These are phyloP conservation scores for Chesias legatella DNA, from an alignment of 2,888 invertebrate species.

Conservation along the genomic window DNA sequence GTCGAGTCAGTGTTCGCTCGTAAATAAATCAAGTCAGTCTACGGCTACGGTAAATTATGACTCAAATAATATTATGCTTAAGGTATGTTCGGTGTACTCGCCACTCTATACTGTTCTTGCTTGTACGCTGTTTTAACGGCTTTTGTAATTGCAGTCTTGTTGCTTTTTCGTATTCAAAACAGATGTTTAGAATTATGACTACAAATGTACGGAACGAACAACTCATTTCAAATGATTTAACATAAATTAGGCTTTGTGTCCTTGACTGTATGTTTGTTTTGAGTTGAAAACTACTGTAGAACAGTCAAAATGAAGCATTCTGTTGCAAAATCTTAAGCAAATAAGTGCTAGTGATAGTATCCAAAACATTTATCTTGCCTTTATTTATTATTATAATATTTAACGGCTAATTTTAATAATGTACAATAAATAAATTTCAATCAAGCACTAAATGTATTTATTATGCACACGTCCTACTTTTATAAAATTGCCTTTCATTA, in stretches of 20 bases:
- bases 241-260: conserved; percentile 1
- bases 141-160: conserved; percentile 37
- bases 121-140: conserved; percentile 24
- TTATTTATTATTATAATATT: too few species aligned
- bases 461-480: too few species aligned
- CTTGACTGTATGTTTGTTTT: neutral
- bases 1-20: conserved; percentile 60
- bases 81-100: conserved; percentile 39
- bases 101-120: conserved; percentile 24
- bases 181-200: conserved; percentile 13
- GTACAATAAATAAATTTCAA: too few species aligned
- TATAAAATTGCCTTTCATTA: too few species aligned
- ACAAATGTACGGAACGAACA: neutral
- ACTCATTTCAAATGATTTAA: neutral
- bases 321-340: too few species aligned
- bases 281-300: too few species aligned
- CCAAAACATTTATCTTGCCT: too few species aligned
- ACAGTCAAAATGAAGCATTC: too few species aligned
- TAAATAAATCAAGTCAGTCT: conserved; percentile 74
- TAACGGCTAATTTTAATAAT: too few species aligned
- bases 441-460: too few species aligned
- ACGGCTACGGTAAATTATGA: conserved; percentile 65
- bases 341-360: too few species aligned
- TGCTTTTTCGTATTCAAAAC: conserved; percentile 20
- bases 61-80: conserved; percentile 74